phyloP scores from a whole-genome alignment of 2,888 invertebrate genomes.

The Athalia circularis region DNA sequence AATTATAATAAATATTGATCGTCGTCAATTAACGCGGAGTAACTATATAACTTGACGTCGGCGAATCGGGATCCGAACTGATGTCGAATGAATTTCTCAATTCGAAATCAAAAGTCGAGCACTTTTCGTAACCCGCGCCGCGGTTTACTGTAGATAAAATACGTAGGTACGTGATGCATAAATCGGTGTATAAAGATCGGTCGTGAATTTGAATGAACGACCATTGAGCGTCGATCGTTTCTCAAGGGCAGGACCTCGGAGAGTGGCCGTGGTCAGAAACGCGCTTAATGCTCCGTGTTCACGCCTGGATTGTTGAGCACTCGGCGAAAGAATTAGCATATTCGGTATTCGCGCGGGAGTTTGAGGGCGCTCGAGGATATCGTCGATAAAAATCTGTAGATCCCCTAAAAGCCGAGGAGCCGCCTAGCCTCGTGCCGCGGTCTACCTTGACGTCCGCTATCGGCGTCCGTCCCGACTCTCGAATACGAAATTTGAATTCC shows the following conservation, averaged over 20 bases:
- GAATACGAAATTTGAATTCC: constrained; percentile 63
- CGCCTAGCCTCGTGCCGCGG: constrained; percentile 9
- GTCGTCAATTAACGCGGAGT: constrained; percentile 70
- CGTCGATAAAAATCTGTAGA: constrained; percentile 60
- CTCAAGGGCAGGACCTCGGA: constrained; percentile 9
- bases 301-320: constrained; percentile 22
- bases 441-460: constrained; percentile 48
- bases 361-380: constrained; percentile 38
- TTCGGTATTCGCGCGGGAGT: neutral
- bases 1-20: constrained; percentile 70
- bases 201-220: no score
- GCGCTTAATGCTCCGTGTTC: no score
- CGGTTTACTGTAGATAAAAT: no score
- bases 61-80: no score
- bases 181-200: no score
- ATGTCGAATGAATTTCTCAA: no score
- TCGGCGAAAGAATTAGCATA: constrained; percentile 56
- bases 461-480: constrained; percentile 29
- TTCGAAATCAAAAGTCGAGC: no score
- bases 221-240: neutral
- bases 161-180: no score
- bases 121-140: no score
- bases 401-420: constrained; percentile 53
- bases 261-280: no score
- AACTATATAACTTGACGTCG: constrained; percentile 52